A percentile compares a stretch with the other conserved stretches of the same genome.
Evolutionary conservation across 2,888 invertebrate species (phyloP).

Genomic region (Tipula vernalis): DNA sequence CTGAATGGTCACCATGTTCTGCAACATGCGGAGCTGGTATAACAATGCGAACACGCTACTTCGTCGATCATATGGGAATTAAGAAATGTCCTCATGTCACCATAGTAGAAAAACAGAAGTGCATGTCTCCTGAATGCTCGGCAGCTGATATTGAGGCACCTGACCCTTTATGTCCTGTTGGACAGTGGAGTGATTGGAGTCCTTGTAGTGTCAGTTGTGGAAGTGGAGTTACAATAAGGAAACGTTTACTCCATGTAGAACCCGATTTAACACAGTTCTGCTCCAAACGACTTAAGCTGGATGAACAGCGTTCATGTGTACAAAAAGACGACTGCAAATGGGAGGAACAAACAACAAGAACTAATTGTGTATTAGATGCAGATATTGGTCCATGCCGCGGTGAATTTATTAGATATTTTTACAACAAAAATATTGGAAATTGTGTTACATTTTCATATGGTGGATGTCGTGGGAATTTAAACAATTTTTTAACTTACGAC

Average conservation of each 20-base stretch:
- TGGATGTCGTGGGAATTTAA: constrained; percentile 79
- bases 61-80: constrained; percentile 58
- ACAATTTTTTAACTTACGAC: constrained; percentile 73
- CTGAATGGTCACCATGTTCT: constrained; percentile 61
- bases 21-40: constrained; percentile 71
- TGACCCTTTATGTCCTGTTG: constrained; percentile 62
- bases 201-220: constrained; percentile 85
- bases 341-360: constrained; percentile 59
- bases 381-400: constrained; percentile 82
- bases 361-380: constrained; percentile 32
- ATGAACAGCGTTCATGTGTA: constrained; percentile 61
- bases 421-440: constrained; percentile 55
- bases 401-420: constrained; percentile 78
- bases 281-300: constrained; percentile 51
- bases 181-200: constrained; percentile 85
- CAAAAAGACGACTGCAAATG: constrained; percentile 55
- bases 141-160: constrained; percentile 41
- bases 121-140: constrained; percentile 54
- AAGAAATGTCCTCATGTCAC: constrained; percentile 71
- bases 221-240: constrained; percentile 59
- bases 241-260: constrained; percentile 55
- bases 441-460: constrained; percentile 85
- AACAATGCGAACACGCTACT: constrained; percentile 60
- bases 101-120: constrained; percentile 65
- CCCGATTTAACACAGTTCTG: constrained; percentile 53